Base-by-base conservation (phyloP, 2,113 vertebrate genomes). In the Fregata magnificens region DNA sequence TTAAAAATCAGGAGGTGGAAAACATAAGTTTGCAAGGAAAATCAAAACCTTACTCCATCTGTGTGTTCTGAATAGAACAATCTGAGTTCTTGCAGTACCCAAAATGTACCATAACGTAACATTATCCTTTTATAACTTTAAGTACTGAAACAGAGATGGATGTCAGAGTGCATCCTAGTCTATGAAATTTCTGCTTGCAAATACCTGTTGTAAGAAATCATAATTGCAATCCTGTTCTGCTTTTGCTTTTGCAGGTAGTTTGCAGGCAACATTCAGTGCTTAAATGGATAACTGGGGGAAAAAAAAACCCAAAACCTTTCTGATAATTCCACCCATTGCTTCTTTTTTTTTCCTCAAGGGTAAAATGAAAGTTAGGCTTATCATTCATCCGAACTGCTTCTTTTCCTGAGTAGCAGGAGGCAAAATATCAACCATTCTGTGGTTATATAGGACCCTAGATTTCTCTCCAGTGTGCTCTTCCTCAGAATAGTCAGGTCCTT, bases 311-410 rank as follows among this genome's bases (percentile, higher is more conserved):
- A 44, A 45, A 70, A 6, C 2, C 4, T 36, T 56, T 79, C 25
- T 3, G 1, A 32, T 59, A 42, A 42, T 76, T 83, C 15, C 7
- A 52, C 2, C 14, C 1, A 25, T 45, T 45, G 2, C 3, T 24
- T 10, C 10, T 59, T 50, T 70, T 34, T 45, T 47, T 52, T 14
- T 16, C 1, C 7, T 19, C 19, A 53, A 40, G 2, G 12, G 2
- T 74, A 55, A 58, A 53, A 42, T 61, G 5, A 81, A 94, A 88
- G n/a, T 59, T 49, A 81, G 8, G 0, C 3, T 59, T 76, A 29
- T 42, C 6, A 45, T 49, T 73, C 6, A 31, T 66, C 19, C 6
- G 6, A 56, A 55, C 12, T 26, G 2, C 2, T 42, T 44, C 36
- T 69, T 71, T 26, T 63, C 29, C 47, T 24, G 15, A 67, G 29